Evolutionary conservation across 2,888 invertebrate species (phyloP), one percentile per base, ranked within the genome.

Genomic region (Bembecia ichneumoniformis): DNA sequence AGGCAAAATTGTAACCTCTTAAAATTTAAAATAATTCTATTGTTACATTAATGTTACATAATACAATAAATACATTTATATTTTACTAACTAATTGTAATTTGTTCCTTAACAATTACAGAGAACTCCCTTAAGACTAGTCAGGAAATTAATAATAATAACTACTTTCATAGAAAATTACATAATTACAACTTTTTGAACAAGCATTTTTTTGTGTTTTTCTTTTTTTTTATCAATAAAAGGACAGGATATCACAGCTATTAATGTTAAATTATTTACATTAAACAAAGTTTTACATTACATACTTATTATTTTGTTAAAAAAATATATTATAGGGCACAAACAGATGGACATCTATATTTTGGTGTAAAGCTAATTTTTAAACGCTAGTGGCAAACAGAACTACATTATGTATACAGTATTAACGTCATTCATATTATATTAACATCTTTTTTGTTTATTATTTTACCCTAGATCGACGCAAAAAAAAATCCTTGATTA

Each of bases 291-390:
- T 11, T 20, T 40, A 28, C n/a, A 20, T n/a, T 40, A 40, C 13
- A 48, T 28, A 28, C 15, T 47, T 45, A 35, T 51, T 49, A 63
- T 43, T 28, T 47, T 45, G 44, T 51, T 49, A 63, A 62, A 60
- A 11, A 16, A 13, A 44, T 14, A 44, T 44, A 44, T 44, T 62
- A 66, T 68, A 72, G 72, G 74, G 70, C 70, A 75, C 62, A 53
- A 53, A 49, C 56, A 68, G 16, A 40, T 40, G 40, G 69, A 65
- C 58, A 66, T 68, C 80, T 77, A 79, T 64, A 78, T 81, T 86
- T 86, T 86, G 86, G 86, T 83, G 81, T 83, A 83, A 79, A 82
- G 86, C 86, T 86, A 84, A 72, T 58, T 63, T 70, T 67, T 65
- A 74, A 44, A 44, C 13, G 61, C 82, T 84, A 84, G 77, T 84